A percentile compares a stretch with the other conserved stretches of the same genome.
Conservation (phyloP, 37 sponge, comb jelly and placozoan genomes). For the Aplysina aerophoba region DNA sequence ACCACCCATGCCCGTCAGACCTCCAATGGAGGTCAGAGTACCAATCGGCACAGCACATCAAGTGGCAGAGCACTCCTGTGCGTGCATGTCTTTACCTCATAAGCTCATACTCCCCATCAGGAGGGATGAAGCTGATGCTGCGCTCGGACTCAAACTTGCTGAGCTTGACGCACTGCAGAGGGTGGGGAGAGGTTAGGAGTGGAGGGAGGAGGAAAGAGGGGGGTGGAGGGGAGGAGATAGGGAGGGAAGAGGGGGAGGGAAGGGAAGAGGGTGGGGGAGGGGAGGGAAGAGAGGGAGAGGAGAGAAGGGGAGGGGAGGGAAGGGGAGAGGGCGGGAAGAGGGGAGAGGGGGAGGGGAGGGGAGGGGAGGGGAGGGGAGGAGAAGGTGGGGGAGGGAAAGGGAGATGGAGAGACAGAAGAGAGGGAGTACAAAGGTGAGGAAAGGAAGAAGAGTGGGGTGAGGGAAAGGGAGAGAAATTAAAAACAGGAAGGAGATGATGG, state of each 20-base stretch:
- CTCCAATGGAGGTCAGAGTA: background rate
- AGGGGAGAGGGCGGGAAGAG: background rate
- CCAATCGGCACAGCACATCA: too few species aligned
- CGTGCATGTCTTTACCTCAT: constrained; percentile 74
- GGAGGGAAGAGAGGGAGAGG: background rate
- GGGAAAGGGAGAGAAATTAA: too few species aligned
- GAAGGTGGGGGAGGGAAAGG: background rate
- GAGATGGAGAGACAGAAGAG: background rate
- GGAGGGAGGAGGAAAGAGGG: background rate
- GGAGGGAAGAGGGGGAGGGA: background rate
- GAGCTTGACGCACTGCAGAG: constrained; percentile 85
- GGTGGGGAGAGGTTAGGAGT: background rate
- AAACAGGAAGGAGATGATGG: too few species aligned
- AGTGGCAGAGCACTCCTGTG: too few species aligned
- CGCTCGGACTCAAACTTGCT: constrained; percentile 97
- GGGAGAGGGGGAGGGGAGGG: background rate
- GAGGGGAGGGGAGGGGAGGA: background rate
- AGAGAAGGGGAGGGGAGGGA: background rate
- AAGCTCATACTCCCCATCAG: constrained; percentile 96
- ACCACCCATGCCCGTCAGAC: background rate
- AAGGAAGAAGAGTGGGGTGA: background rate
- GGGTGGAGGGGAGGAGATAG: background rate
- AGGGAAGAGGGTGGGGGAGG: background rate
- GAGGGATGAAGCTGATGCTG: constrained; percentile 97
- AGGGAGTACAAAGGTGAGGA: background rate